Base-by-base conservation (phyloP, 2,113 vertebrate genomes). In the Oenanthe melanoleuca region DNA sequence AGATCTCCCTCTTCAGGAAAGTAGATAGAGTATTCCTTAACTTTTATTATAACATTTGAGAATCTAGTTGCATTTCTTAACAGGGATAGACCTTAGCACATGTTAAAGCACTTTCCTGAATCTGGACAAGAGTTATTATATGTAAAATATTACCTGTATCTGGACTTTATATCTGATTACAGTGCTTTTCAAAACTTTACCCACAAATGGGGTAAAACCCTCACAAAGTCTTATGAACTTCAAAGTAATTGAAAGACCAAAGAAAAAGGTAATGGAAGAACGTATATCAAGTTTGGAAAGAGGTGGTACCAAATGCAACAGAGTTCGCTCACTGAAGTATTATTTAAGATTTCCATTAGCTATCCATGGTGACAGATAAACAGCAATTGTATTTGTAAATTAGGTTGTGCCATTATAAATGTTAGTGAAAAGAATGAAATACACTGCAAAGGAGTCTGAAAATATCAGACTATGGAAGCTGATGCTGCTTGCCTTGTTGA, bases 211-310 rank as follows among this genome's bases (percentile, higher is more conserved):
- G n/a, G n/a, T n/a, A n/a, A 91, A 86, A 75, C 10, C 44, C 37
- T 73, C 71, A 69, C 56, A 89, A 91, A 93, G 85, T 37, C 52
- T 88, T 74, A 49, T 71, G 91, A 93, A 84, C 77, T 93, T 57
- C 56, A 83, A 93, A 88, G 52, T 52, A 95, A 92, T 89, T 92
- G 87, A 72, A 95, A 84, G 49, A 75, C 53, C 50, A 50, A 86
- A 95, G 89, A 56, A 75, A 94, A 92, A 89, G 53, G 86, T 72
- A 93, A 91, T 93, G 91, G 91, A 95, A 97, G 93, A 95, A 93
- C 65, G 53, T 53, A 74, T 87, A 93, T 56, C 61, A 91, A 80
- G 60, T 92, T 64, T 95, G 88, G 86, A 97, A 95, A 84, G 80
- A 93, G 56, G 24, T 73, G 56, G 47, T 25, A 94, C 69, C 2